Evolutionary conservation across 2,113 vertebrate genomes (phyloP), one percentile per base, ranked within the genome.

Genomic region (Zingel zingel): DNA sequence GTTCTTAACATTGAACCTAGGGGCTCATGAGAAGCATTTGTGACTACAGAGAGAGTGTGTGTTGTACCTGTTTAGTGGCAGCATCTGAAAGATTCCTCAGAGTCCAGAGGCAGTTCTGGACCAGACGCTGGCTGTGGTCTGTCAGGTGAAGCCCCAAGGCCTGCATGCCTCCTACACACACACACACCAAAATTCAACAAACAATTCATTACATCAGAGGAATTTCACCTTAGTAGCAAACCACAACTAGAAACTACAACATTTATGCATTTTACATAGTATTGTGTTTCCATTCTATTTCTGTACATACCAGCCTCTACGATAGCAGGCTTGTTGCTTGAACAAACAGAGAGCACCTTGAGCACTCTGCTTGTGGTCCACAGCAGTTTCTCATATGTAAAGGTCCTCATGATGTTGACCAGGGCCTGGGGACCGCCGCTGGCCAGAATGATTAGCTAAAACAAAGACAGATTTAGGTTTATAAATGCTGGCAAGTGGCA

Each of bases 41-140:
- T 25, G 16, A 62, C 18, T 11, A 39, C 0, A 30, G 21, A 50
- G 21, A 50, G 53, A 4, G 27, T 51, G 15, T 47, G 19, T 15
- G 19, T 3, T 39, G 2, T 72, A 98, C 98, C 97, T 99, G 98
- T 90, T 99, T 99, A 70, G 98, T 99, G 84, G 98, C 98, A 81
- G 98, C 98, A 92, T 99, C 98, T 84, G 98, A 99, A 72, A 99
- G 96, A 89, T 99, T 99, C 88, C 98, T 97, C 78, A 99, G 95
- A 74, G 98, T 99, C 98, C 98, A 99, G 51, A 99, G 98, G 87
- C 98, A 99, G 93, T 99, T 99, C 95, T 99, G 98, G 81, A 99
- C 98, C 81, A 99, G 97, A 79, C 98, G 97, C 59, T 99, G 98
- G 87, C 98, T 99, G 76, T 96, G 97, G 88, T 99, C 98, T 64